Evolutionary conservation across 2,113 vertebrate genomes (phyloP).

Genomic region (Centropristis striata): DNA sequence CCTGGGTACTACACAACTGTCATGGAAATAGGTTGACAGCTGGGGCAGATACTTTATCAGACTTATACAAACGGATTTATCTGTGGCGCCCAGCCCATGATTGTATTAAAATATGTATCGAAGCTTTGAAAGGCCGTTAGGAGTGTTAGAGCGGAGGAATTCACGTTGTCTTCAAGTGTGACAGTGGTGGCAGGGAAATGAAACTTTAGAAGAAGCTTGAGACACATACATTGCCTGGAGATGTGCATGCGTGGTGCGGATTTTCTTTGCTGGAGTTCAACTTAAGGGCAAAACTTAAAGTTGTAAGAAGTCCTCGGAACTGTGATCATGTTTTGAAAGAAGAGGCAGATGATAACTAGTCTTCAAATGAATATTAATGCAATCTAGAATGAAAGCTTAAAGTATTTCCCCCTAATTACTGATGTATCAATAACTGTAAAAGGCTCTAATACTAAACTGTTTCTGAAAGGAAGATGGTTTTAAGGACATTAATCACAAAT

Average conservation of each 20-base stretch:
- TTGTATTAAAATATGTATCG: constrained; percentile 79
- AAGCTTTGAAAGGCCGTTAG: constrained; percentile 58
- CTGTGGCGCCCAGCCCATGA: constrained; percentile 59
- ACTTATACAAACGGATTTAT: constrained; percentile 85
- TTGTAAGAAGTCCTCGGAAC: constrained; percentile 14
- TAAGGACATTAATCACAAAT: constrained; percentile 10
- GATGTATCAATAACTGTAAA: constrained; percentile 13
- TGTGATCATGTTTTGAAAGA: constrained; percentile 29
- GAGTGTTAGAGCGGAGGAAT: constrained; percentile 43
- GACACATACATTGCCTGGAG: constrained; percentile 20
- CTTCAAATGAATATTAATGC: constrained; percentile 54
- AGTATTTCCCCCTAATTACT: constrained; percentile 13
- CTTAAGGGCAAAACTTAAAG: constrained; percentile 21
- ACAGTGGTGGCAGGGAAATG: neutral
- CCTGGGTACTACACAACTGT: constrained; percentile 71
- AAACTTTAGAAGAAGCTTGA: constrained; percentile 26
- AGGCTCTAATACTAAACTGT: neutral
- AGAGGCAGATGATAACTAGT: constrained; percentile 15
- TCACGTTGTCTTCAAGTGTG: constrained; percentile 37
- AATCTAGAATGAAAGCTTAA: constrained; percentile 14
- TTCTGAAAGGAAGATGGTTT: neutral
- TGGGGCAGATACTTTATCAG: constrained; percentile 83
- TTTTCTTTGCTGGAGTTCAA: constrained; percentile 36
- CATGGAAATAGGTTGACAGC: constrained; percentile 83
- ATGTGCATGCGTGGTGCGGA: neutral